Evolutionary conservation across 1,140 invertebrate genomes (phyloP).

Genomic region (Meloidogyne chitwoodi): DNA sequence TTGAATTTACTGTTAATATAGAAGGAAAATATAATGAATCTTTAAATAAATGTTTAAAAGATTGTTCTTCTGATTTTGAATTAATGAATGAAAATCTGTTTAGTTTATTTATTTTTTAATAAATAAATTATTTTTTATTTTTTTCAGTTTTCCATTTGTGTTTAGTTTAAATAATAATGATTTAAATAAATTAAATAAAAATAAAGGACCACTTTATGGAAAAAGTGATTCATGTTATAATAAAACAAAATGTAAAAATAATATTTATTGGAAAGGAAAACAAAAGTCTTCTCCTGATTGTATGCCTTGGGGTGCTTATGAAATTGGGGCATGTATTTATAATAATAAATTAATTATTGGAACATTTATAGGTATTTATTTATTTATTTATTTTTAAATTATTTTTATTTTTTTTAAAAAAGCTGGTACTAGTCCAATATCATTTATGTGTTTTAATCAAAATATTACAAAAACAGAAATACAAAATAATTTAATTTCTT

Average conservation of each 20-base stretch:
- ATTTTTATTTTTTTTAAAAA: not conserved
- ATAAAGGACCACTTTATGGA: too few species aligned
- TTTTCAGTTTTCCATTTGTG: not conserved
- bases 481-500: not conserved
- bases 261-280: too few species aligned
- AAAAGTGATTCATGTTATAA: too few species aligned
- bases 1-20: not conserved
- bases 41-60: not conserved
- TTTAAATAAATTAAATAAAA: not conserved
- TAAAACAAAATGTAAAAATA: too few species aligned
- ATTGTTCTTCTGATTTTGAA: not conserved
- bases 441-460: not conserved
- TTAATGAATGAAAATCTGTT: not conserved
- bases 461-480: too few species aligned
- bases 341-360: not conserved
- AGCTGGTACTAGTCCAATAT: not conserved
- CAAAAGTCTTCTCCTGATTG: too few species aligned
- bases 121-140: not conserved
- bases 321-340: not conserved
- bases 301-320: not conserved
- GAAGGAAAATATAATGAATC: not conserved
- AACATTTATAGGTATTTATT: not conserved
- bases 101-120: not conserved
- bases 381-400: not conserved
- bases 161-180: not conserved